These are phyloP conservation scores for Amphipoea lucens DNA, from an alignment of 2,888 invertebrate genomes.

Conservation along the genomic window DNA sequence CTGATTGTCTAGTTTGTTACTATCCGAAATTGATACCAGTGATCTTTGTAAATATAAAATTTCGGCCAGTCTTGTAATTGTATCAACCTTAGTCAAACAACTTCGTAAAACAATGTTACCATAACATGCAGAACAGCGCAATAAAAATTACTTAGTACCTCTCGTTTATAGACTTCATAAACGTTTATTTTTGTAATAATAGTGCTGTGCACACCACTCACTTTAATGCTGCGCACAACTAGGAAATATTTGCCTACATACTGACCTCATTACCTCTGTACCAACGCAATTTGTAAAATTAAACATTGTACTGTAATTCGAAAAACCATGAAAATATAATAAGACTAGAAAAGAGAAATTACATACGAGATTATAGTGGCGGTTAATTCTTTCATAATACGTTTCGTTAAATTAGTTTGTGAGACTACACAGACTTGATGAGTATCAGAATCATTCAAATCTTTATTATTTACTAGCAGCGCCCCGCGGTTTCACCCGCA, in stretches of 20 bases:
- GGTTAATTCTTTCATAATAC: neutral
- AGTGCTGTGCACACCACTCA: conserved; percentile 48
- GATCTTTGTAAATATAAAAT: neutral
- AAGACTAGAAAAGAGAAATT: neutral
- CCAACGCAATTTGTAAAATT: conserved; percentile 14
- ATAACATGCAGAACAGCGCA: neutral
- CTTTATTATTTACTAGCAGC: too few relatives aligned
- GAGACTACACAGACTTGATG: neutral
- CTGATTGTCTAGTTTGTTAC: neutral
- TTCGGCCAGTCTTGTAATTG: neutral
- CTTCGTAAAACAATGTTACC: conserved; percentile 7
- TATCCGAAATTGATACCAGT: neutral
- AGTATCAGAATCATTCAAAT: neutral
- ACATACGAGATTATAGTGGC: neutral
- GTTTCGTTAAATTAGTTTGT: neutral
- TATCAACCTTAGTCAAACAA: neutral
- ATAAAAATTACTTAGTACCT: conserved; percentile 37
- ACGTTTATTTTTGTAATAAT: conserved; percentile 48
- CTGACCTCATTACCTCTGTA: conserved; percentile 50
- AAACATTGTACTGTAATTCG: conserved; percentile 4
- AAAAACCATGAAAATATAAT: conserved; percentile 1
- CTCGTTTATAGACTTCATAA: conserved; percentile 38
- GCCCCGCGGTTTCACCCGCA: too few relatives aligned
- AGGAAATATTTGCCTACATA: conserved; percentile 49
- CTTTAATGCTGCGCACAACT: conserved; percentile 53